phyloP scores from a whole-genome alignment of 53 echinoderm and acorn worm genomes.

The Paracentrotus lividus region DNA sequence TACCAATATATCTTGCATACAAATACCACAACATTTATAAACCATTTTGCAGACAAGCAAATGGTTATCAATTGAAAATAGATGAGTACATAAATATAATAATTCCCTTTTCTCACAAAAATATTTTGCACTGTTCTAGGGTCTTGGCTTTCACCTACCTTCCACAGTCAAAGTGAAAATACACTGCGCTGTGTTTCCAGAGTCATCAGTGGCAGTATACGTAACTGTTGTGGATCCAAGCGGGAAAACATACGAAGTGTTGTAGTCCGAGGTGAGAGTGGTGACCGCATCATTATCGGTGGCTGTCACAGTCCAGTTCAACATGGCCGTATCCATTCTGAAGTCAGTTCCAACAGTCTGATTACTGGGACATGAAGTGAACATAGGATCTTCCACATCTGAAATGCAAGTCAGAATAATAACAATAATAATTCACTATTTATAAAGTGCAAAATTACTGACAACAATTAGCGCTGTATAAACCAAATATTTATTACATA shows the following conservation, averaged over 20 bases:
- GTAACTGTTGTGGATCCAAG: slow-evolving; percentile 55
- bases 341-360: slow-evolving; percentile 11
- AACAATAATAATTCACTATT: too few relatives aligned
- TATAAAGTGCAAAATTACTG: too few relatives aligned
- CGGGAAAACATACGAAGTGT: slow-evolving; percentile 46
- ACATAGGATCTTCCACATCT: slow-evolving; percentile 64
- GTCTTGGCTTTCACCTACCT: slow-evolving; percentile 25
- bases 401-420: background rate
- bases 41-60: too few relatives aligned
- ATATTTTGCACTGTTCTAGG: too few relatives aligned
- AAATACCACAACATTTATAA: too few relatives aligned
- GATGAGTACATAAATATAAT: too few relatives aligned
- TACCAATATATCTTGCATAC: too few relatives aligned
- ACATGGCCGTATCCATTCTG: background rate
- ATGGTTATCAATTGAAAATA: too few relatives aligned
- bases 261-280: slow-evolving; percentile 32
- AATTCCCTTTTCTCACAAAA: too few relatives aligned
- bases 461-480: too few relatives aligned
- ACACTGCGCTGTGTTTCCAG: slow-evolving; percentile 7
- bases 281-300: slow-evolving; percentile 69
- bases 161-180: slow-evolving; percentile 42
- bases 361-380: slow-evolving; percentile 44
- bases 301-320: slow-evolving; percentile 66
- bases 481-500: too few relatives aligned
- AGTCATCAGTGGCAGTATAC: slow-evolving; percentile 35